phyloP scores from a whole-genome alignment of 2,888 invertebrate species.

The Agrochola lychnidis region DNA sequence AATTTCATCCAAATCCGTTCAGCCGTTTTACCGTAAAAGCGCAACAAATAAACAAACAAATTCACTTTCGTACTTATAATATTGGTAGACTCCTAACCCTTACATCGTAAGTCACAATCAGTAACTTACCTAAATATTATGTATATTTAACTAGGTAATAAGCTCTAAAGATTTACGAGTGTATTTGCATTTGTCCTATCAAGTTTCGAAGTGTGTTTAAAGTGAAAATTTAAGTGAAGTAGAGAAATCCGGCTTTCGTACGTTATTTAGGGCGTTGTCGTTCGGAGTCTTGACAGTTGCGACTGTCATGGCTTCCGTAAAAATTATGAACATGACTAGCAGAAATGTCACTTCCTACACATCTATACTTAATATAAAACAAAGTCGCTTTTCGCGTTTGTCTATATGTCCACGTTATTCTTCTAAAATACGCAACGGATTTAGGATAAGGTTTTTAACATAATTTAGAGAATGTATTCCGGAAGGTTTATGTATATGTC shows the following conservation, averaged over 20 bases:
- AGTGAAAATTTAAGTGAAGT: slow-evolving; percentile 40
- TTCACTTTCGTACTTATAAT: no score
- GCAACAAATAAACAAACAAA: no score
- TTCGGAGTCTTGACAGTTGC: not conserved
- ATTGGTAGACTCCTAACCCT: no score
- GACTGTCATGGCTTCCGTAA: slow-evolving; percentile 24
- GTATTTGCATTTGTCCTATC: slow-evolving; percentile 7
- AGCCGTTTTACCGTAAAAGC: no score
- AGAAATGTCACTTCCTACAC: not conserved
- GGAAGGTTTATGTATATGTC: no score
- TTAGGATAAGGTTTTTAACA: not conserved
- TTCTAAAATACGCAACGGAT: not conserved
- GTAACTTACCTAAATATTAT: not conserved
- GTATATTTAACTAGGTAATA: not conserved
- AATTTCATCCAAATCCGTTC: no score
- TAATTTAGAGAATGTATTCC: no score
- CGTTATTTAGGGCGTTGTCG: slow-evolving; percentile 7
- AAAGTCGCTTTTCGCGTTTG: not conserved
- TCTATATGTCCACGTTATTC: no score
- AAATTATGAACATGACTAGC: slow-evolving; percentile 13
- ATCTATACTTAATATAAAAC: not conserved
- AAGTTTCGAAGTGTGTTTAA: slow-evolving; percentile 7
- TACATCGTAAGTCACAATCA: not conserved
- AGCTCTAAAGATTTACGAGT: not conserved
- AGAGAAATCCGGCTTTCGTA: slow-evolving; percentile 20